A percentile compares a stretch with the other conserved stretches of the same genome.
Evolutionary conservation across 2,888 invertebrate genomes (phyloP).

Genomic region (Lapara coniferarum): DNA sequence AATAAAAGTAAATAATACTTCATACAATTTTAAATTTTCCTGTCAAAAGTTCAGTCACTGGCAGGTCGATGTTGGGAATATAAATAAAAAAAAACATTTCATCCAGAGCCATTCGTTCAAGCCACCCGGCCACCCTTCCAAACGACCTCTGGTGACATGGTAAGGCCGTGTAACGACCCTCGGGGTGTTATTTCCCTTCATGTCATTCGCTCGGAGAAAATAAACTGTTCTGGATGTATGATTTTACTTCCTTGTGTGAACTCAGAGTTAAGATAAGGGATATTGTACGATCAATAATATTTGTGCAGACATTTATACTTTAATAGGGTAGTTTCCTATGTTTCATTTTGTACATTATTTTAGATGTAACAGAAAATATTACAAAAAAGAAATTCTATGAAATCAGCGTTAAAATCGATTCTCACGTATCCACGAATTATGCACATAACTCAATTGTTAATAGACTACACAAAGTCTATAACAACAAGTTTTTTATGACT

Average conservation of each 20-base stretch:
- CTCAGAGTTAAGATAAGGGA: no score
- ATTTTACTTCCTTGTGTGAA: slow-evolving; percentile 4
- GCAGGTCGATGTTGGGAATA: background rate
- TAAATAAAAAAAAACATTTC: slow-evolving; percentile 7
- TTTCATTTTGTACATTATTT: no score
- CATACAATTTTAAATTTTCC: background rate
- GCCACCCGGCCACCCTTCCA: slow-evolving; percentile 5
- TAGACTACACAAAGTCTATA: no score
- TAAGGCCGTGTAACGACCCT: slow-evolving; percentile 23
- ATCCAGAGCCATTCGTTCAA: background rate
- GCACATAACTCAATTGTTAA: no score
- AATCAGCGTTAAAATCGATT: no score
- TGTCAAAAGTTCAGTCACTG: background rate
- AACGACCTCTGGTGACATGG: slow-evolving; percentile 20
- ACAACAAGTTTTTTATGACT: no score
- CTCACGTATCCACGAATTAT: no score
- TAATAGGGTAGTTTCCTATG: no score
- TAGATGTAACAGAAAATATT: no score
- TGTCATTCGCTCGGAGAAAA: slow-evolving; percentile 18
- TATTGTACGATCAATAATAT: no score
- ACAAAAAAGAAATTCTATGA: no score
- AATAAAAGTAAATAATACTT: background rate
- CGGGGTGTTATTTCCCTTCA: slow-evolving; percentile 8
- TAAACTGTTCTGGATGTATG: slow-evolving; percentile 1
- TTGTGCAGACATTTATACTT: no score